Base-by-base conservation (phyloP, 92 coral and sea anemone species). In the Paragorgia papillata region DNA sequence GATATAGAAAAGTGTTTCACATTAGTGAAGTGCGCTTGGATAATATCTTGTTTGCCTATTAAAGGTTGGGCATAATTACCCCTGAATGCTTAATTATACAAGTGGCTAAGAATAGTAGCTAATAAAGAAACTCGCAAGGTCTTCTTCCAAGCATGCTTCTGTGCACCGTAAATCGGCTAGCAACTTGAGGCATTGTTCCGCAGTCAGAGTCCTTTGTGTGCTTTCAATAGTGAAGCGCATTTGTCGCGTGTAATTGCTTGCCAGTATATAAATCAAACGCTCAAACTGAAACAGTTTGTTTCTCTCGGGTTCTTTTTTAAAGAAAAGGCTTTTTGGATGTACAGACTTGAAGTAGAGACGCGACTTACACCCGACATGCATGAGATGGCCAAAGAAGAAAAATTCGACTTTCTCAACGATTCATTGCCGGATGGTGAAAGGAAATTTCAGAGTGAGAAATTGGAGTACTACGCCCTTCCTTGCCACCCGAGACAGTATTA, bases 11-110 rank as follows among this genome's bases (percentile, higher is more conserved):
- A 46, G 53, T 15, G n/a, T 46, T 15, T 2, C n/a, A 46, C 53
- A 46, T 46, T 46, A 46, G 53, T 46, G 53, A 46, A 46, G 53
- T 46, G 53, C 53, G 9, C 53, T 46, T 9, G 53, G 53, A 15
- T 46, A 46, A 46, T 46, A 46, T 46, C 53, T 46, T 53, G 64
- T 71, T 71, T 71, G 78, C 78, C 43, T 25, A 55, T 53, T 71
- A 71, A 71, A 34, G 57, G 54, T 43, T 71, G 29, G 48, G 62
- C 78, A 53, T 71, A 71, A 71, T 71, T 71, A 71, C 61, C 62
- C 54, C 40, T 19, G 49, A 71, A 71, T 71, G 78, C 64, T 71
- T 71, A 71, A 71, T 71, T 71, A n/a, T n/a, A 71, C 78, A 68
- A 68, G 75, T 68, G 78, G 78, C 63, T 28, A 71, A 49, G 78